phyloP scores from a whole-genome alignment of 2,113 vertebrate species.

The Grallaria varia region DNA sequence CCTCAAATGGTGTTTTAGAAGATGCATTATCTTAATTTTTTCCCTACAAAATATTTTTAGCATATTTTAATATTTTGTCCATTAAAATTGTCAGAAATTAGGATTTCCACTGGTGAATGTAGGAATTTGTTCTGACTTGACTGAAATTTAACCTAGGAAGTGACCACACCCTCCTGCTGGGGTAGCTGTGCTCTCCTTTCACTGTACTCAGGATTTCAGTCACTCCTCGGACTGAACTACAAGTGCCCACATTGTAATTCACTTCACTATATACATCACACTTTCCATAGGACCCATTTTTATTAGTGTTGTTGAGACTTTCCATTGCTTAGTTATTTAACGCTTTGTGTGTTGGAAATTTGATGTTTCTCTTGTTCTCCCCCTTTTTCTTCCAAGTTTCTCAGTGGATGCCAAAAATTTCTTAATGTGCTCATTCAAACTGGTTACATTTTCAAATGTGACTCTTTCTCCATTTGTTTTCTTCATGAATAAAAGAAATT shows the following conservation, averaged over 20 bases:
- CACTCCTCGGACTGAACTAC: background rate
- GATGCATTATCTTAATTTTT: background rate
- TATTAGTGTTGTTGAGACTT: background rate
- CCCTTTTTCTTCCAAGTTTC: background rate
- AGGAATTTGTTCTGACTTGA: background rate
- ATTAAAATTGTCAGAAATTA: background rate
- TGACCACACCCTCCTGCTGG: fast-evolving
- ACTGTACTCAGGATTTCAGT: background rate
- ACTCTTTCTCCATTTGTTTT: background rate
- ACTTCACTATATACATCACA: background rate
- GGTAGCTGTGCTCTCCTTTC: background rate
- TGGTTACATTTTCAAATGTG: background rate
- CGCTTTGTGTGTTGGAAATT: background rate
- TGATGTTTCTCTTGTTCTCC: background rate
- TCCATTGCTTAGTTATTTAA: background rate
- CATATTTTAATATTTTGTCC: background rate
- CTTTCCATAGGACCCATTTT: background rate
- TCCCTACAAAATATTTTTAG: background rate
- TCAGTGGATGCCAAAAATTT: background rate
- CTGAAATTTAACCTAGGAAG: background rate
- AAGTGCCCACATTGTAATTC: background rate
- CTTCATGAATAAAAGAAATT: background rate
- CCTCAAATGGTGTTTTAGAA: background rate
- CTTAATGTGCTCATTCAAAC: background rate
- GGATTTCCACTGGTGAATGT: background rate